These are phyloP conservation scores for Torymus aiolomorphi DNA, from an alignment of 2,888 invertebrate species.

Conservation along the genomic window DNA sequence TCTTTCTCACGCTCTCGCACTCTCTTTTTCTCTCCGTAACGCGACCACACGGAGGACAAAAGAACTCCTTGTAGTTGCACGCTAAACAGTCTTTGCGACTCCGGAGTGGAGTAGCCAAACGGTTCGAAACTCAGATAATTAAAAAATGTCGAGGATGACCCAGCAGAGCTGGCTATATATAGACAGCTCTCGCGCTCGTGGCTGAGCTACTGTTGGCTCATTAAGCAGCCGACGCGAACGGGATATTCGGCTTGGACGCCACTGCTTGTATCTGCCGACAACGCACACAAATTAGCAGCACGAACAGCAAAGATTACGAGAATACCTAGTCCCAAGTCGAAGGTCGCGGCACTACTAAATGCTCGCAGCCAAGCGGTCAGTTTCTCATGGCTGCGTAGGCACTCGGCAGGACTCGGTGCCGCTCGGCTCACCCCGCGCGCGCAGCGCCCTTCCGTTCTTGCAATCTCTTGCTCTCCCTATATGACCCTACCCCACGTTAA, in stretches of 20 bases:
- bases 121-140: too few relatives aligned
- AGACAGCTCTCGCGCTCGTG: not conserved
- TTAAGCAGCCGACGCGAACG: not conserved
- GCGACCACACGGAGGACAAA: too few relatives aligned
- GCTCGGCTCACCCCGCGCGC: too few relatives aligned
- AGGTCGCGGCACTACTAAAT: slow-evolving; percentile 73
- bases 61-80: too few relatives aligned
- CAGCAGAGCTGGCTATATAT: slow-evolving; percentile 1
- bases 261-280: not conserved
- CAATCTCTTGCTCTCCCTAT: too few relatives aligned
- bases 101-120: too few relatives aligned
- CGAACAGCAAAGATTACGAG: slow-evolving; percentile 31
- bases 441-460: too few relatives aligned
- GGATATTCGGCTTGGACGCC: not conserved
- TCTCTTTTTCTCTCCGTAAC: too few relatives aligned
- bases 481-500: too few relatives aligned
- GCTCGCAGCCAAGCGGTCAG: slow-evolving; percentile 70
- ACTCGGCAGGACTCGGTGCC: slow-evolving; percentile 46
- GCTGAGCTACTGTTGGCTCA: not conserved
- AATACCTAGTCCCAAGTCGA: slow-evolving; percentile 65
- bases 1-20: too few relatives aligned
- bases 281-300: not conserved
- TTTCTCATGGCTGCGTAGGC: slow-evolving; percentile 62
- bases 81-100: too few relatives aligned
- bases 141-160: too few relatives aligned